Base-by-base conservation (phyloP, 1,140 invertebrate species). In the Cardiocondyla obscurior region DNA sequence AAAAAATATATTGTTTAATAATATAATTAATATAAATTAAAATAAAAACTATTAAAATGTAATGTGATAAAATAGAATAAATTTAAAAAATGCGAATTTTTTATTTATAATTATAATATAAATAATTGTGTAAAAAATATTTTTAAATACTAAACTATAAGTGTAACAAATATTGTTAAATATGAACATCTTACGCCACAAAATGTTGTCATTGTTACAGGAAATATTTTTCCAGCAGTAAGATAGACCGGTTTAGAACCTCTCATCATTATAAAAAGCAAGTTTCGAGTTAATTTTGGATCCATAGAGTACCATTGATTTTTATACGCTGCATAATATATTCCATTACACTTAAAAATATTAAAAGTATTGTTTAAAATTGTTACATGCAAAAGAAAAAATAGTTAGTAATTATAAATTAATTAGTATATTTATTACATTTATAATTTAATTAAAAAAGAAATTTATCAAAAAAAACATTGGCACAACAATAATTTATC, bases 201-300 rank as follows among this genome's bases (percentile, higher is more conserved):
- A n/a, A 82, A 70, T 2, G 67, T 70, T 22, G 67, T 28, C 67
- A 70, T 70, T 7, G 67, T 70, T 7, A 70, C 0, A 14, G 67
- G 76, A 28, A 85, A 82, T 16, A 82, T 14, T 67, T 86, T 85
- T 36, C 83, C 77, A 5, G 83, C 77, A 1, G 84, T 86, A 1
- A 86, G 25, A n/a, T 53, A 49, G 1, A 86, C 5, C n/a, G 76
- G 83, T 30, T 44, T 65, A 19, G 51, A 39, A 1, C 83, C 44
- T 69, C 62, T 79, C 2, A 25, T n/a, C 36, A 83, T 64, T 33
- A 87, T 44, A 16, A 65, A 10, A 4, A 85, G 64, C 8, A 85
- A 44, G 2, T n/a, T 30, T 46, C 25, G 55, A 1, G 44, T 12
- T 33, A 14, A 7, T 69, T 33, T 49, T 14, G 65, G 5, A 51